Evolutionary conservation across 1,140 invertebrate species (phyloP), one percentile per base, ranked within the genome.

Genomic region (Xylocopa sonorina): DNA sequence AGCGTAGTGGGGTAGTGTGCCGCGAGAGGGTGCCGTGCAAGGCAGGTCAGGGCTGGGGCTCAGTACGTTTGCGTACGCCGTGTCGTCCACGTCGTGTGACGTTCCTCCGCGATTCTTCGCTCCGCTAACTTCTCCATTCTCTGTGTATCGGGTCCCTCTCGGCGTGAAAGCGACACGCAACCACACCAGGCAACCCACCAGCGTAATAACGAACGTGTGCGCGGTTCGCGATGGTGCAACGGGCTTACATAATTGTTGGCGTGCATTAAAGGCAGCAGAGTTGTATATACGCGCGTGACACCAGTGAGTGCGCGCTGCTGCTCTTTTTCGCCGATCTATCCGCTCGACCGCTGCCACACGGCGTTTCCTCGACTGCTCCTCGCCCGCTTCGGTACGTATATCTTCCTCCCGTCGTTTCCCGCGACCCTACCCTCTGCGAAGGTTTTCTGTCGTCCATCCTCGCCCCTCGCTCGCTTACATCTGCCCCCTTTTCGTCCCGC

Each of bases 31-130:
- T 84, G 89, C 66, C 79, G 55, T 50, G 55, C 80, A 82, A 89
- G 89, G 87, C 87, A 88, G 88, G 89, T 90, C 89, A 90, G 89
- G 88, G 88, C 86, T 87, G 84, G 87, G 88, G 85, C 83, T 86
- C 88, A 87, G 84, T 87, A 69, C 71, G 84, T 64, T 85, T 66
- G 71, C 81, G 76, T 81, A 69, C 82, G 62, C 51, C 67, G 74
- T 75, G 21, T 55, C 12, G 53, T 77, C 71, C 12, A 69, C 48
- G 29, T 75, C 27, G 58, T 29, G 34, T 34, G 18, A 4, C 34
- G 38, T 63, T 63, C 68, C 34, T 78, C 68, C 55, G 62, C 55
- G 55, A 34, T 53, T 57, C 43, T 48, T 58, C 34, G 55, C 46
- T 75, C n/a, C 18, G 53, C 57, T 43, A 46, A 64, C 48, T 43